phyloP scores from a whole-genome alignment of 1,140 invertebrate species.

The Ceratosolen solmsi region DNA sequence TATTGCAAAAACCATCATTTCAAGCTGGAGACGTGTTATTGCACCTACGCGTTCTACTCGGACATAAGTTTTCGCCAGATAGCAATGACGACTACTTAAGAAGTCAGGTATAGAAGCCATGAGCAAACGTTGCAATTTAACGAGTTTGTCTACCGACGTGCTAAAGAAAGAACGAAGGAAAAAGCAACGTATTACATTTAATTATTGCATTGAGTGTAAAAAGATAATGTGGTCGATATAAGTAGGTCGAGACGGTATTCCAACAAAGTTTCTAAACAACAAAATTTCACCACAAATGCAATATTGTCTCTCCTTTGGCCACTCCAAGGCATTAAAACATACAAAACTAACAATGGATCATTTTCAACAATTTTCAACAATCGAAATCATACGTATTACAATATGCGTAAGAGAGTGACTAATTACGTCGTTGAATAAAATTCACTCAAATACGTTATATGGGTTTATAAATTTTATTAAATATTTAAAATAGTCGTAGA shows the following conservation, averaged over 20 bases:
- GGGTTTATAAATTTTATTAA: no score
- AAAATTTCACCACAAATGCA: background rate
- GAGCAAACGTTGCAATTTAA: background rate
- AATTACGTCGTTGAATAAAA: no score
- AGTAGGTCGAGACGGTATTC: background rate
- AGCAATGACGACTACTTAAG: background rate
- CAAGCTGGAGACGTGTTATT: background rate
- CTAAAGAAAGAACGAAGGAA: background rate
- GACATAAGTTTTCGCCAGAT: constrained; percentile 21
- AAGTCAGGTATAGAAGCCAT: background rate
- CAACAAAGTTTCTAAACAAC: background rate
- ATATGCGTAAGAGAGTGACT: no score
- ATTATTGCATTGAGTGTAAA: background rate
- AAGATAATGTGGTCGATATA: background rate
- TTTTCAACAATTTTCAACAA: no score
- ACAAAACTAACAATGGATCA: no score
- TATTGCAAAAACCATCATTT: background rate
- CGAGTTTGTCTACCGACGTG: background rate
- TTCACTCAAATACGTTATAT: no score
- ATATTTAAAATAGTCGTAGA: no score
- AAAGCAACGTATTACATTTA: constrained; percentile 21
- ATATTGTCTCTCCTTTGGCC: background rate
- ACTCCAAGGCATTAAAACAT: background rate
- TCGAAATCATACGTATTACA: no score
- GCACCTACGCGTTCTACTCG: constrained; percentile 3